Evolutionary conservation across 23 tunicate species (phyloP).

Genomic region (Aplidium turbinatum): DNA sequence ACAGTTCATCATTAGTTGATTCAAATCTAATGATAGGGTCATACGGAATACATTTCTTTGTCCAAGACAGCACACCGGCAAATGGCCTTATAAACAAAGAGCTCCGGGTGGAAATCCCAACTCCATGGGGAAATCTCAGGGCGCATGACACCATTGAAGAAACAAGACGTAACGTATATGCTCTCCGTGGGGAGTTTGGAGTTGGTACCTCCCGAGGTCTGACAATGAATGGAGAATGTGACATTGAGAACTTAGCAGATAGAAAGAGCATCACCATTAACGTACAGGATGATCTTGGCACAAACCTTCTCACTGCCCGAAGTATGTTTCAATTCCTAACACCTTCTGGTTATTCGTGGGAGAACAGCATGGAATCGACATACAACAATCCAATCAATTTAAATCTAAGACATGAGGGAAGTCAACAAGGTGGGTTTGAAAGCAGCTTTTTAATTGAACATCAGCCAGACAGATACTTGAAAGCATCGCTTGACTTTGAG

Average conservation of each 20-base stretch:
- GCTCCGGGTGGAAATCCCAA: conserved; percentile 32
- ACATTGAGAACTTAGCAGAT: conserved; percentile 24
- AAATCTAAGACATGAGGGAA: conserved; percentile 35
- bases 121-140: conserved; percentile 53
- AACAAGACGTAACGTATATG: conserved; percentile 34
- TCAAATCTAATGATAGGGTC: not conserved
- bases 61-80: conserved; percentile 24
- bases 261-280: conserved; percentile 25
- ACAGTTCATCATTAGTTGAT: not conserved
- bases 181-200: conserved; percentile 6
- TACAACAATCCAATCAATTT: conserved; percentile 20
- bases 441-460: conserved; percentile 5
- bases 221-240: not conserved
- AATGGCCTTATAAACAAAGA: conserved; percentile 29
- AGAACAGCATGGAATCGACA: conserved; percentile 27
- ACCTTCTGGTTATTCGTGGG: conserved; percentile 13
- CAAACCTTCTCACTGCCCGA: conserved; percentile 4
- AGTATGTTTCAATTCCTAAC: not conserved
- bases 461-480: conserved; percentile 5
- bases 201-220: conserved; percentile 35
- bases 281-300: conserved; percentile 17
- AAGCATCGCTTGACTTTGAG: conserved; percentile 22
- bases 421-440: conserved; percentile 33
- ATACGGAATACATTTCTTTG: conserved; percentile 15
- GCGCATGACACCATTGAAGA: conserved; percentile 15